Conservation (phyloP, 2,113 vertebrate genomes). For the Danionella cerebrum region DNA sequence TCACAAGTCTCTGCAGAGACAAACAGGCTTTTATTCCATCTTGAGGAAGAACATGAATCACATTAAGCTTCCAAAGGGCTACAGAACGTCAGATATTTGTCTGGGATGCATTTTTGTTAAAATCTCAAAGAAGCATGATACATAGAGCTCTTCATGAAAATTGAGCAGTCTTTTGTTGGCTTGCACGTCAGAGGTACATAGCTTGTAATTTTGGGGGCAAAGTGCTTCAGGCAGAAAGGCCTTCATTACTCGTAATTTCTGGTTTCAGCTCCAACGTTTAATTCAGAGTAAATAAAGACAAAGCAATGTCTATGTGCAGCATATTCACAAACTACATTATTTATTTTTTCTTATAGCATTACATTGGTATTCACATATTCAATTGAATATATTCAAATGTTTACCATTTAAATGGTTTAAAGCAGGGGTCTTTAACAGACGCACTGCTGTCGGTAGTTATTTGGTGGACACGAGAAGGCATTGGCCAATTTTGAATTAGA, state of each 20-base stretch:
- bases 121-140: constrained; percentile 22
- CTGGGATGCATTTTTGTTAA: not conserved
- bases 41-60: constrained; percentile 15
- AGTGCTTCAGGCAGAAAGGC: not conserved
- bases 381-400: no score
- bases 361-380: no score
- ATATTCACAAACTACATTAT: not conserved
- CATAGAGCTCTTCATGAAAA: constrained; percentile 30
- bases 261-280: not conserved
- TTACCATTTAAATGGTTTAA: no score
- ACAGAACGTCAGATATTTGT: constrained; percentile 23
- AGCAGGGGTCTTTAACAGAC: no score
- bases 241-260: not conserved
- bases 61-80: constrained; percentile 3
- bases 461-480: no score
- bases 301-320: not conserved
- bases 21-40: constrained; percentile 27
- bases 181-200: constrained; percentile 1
- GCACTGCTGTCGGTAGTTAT: no score
- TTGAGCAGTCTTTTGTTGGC: constrained; percentile 13
- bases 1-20: constrained; percentile 36
- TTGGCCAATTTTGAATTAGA: no score
- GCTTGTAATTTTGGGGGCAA: not conserved
- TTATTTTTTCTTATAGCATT: no score
- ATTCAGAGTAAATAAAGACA: not conserved